Evolutionary conservation across 2,888 invertebrate species (phyloP).

Genomic region (Morpho achilles): DNA sequence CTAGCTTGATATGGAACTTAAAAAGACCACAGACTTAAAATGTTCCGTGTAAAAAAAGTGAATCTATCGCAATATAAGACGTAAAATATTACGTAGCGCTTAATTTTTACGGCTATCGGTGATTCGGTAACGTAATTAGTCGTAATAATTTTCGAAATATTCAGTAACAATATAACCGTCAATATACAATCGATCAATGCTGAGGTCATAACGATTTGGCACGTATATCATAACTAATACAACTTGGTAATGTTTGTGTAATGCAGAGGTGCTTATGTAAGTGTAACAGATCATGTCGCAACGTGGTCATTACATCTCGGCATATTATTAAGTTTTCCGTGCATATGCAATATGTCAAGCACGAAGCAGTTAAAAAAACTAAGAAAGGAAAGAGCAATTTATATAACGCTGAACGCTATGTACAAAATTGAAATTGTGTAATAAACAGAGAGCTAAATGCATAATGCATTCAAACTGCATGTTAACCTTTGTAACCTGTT

Average conservation of each 20-base stretch:
- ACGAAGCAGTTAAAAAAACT: no score
- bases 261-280: slow-evolving; percentile 23
- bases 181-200: slow-evolving; percentile 8
- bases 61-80: slow-evolving; percentile 3
- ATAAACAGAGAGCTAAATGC: no score
- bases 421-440: no score
- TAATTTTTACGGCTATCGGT: slow-evolving; percentile 3
- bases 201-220: slow-evolving; percentile 8
- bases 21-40: no score
- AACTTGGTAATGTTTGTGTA: slow-evolving; percentile 13
- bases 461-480: no score
- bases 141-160: slow-evolving; percentile 4
- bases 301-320: slow-evolving; percentile 26
- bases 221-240: slow-evolving; percentile 11
- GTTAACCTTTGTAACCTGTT: no score
- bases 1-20: no score
- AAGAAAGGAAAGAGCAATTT: no score
- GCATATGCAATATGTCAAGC: no score
- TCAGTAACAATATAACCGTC: slow-evolving; percentile 2
- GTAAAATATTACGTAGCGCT: slow-evolving; percentile 1
- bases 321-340: background rate
- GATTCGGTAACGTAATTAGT: slow-evolving; percentile 4
- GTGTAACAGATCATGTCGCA: slow-evolving; percentile 26
- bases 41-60: background rate
- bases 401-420: no score